Base-by-base conservation (phyloP, 2,888 invertebrate genomes). In the Homarus gammarus region DNA sequence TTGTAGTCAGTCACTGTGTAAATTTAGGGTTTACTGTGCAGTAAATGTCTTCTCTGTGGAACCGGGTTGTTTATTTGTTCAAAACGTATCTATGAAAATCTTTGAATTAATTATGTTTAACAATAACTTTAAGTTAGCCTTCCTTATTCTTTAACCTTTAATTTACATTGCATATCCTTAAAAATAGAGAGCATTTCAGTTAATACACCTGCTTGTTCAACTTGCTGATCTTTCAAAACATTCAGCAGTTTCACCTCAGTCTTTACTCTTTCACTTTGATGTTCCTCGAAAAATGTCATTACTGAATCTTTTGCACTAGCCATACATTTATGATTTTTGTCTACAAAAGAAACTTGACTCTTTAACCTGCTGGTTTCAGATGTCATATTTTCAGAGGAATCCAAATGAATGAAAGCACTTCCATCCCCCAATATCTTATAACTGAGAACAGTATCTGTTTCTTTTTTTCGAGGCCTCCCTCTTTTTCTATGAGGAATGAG, bases 161-260 rank as follows among this genome's bases (percentile, higher is more conserved):
- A 64, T 64, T 64, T 64, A 10, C 27, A 64, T 18, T 64, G n/a
- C n/a, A 79, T 38, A 3, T 79, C 64, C 27, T 79, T 38, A 36
- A 79, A 38, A 22, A 61, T 40, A 79, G 38, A n/a, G 15, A 38
- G 8, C 38, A 79, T 79, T 79, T 79, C 40, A 33, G 38, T 22
- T 61, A 79, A 56, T 44, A 79, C 64, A 79, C 44, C n/a, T 22
- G 79, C 38, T n/a, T 79, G 79, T 61, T 79, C 79, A n/a, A 22
- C 40, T 22, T 79, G 56, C 12, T 79, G 79, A 1, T n/a, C 51
- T 33, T 40, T 79, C 61, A 79, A 61, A 0, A 36, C 38, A 27
- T 51, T 79, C 12, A 79, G 10, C 15, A 79, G 40, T 64, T 79
- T 10, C n/a, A 61, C 38, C 27, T 79, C 79, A 36, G 40, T 56